phyloP scores from a whole-genome alignment of 2,888 invertebrate genomes.

The Crematogaster levior region DNA sequence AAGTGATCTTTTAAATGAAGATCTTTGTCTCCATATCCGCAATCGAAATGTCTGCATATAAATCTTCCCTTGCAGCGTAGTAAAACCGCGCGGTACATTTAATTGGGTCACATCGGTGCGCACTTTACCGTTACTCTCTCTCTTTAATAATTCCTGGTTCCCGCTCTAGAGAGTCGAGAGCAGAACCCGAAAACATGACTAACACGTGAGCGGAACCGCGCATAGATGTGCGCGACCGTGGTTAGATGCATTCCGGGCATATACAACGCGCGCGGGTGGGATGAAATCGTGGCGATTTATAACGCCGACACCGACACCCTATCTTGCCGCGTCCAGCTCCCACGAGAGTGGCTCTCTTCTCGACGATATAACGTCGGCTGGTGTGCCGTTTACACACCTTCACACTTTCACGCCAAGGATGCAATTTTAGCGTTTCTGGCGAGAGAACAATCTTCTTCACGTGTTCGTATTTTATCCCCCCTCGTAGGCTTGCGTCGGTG shows the following conservation, averaged over 20 bases:
- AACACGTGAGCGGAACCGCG: background rate
- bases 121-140: conserved; percentile 34
- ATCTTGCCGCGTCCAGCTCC: conserved; percentile 66
- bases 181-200: conserved; percentile 24
- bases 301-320: conserved; percentile 60
- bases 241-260: conserved; percentile 29
- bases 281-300: conserved; percentile 70
- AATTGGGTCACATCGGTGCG: conserved; percentile 47
- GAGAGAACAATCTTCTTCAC: conserved; percentile 33
- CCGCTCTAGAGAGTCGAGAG: conserved; percentile 15
- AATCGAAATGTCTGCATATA: conserved; percentile 10
- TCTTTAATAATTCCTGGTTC: conserved; percentile 47
- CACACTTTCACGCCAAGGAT: background rate
- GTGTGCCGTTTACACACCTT: background rate
- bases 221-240: conserved; percentile 20
- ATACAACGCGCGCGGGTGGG: conserved; percentile 34
- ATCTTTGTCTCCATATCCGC: background rate
- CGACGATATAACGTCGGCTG: conserved; percentile 51
- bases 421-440: background rate
- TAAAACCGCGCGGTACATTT: conserved; percentile 8
- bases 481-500: background rate
- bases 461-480: conserved; percentile 10
- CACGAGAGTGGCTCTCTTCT: conserved; percentile 40
- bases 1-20: background rate
- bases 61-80: conserved; percentile 10